These are phyloP conservation scores for Etheostoma spectabile DNA, from an alignment of 2,113 vertebrate species.

Conservation along the genomic window DNA sequence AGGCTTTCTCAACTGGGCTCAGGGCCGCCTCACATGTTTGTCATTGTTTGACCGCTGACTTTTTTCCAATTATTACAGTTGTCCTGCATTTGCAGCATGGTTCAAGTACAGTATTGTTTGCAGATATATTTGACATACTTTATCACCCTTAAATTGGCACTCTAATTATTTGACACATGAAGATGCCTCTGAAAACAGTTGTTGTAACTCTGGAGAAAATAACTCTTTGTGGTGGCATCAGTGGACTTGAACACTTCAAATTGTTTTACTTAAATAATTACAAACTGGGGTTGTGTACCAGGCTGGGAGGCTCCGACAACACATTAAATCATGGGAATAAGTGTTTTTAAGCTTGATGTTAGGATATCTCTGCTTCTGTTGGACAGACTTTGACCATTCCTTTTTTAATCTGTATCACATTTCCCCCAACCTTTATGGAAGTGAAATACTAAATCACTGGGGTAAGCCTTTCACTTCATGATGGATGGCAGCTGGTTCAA, in stretches of 20 bases:
- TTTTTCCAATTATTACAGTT: neutral
- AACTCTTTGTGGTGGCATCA: neutral
- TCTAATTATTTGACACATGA: neutral
- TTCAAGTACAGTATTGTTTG: slow-evolving; percentile 5
- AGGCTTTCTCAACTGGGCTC: slow-evolving; percentile 17
- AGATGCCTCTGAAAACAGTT: neutral
- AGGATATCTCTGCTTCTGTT: neutral
- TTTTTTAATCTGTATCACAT: neutral
- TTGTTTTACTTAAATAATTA: neutral
- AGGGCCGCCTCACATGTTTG: slow-evolving; percentile 21
- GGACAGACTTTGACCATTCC: neutral
- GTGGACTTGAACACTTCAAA: neutral
- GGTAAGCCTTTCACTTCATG: too few species aligned
- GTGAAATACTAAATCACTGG: neutral
- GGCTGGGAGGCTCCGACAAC: neutral
- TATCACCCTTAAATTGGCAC: neutral
- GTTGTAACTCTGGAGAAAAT: neutral
- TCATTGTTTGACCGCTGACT: slow-evolving; percentile 38
- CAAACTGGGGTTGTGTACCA: neutral
- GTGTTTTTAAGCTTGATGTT: neutral
- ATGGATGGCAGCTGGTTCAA: neutral
- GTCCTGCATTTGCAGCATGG: neutral
- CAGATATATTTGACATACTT: slow-evolving; percentile 12
- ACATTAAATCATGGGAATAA: neutral
- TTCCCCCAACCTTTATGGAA: neutral